Percentiles rank a stretch among this genome's conserved stretches.
These are phyloP conservation scores for Synergus laeviventris DNA, from an alignment of 2,888 invertebrate species.

Conservation along the genomic window DNA sequence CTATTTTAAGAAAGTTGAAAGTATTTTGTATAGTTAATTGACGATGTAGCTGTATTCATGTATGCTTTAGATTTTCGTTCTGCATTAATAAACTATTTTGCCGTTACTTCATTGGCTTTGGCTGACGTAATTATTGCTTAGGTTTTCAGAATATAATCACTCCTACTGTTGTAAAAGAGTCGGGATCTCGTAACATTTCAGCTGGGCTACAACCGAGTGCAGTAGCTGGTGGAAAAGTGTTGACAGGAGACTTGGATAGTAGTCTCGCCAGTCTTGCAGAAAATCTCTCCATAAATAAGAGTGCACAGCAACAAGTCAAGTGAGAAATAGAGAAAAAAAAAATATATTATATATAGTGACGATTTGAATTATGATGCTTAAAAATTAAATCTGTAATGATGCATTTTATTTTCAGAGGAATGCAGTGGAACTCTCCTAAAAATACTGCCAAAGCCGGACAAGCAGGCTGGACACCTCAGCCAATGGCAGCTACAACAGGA, in stretches of 20 bases:
- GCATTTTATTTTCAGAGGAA: conserved; percentile 80
- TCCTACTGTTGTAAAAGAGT: not conserved
- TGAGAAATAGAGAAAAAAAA: conserved; percentile 75
- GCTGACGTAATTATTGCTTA: conserved; percentile 71
- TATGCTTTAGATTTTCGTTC: not conserved
- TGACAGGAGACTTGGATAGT: conserved; percentile 95
- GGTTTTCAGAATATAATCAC: conserved; percentile 77
- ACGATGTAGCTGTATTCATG: not conserved
- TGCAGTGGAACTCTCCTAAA: conserved; percentile 95
- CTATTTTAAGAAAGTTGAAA: not conserved
- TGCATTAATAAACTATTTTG: not conserved
- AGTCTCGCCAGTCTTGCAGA: conserved; percentile 95
- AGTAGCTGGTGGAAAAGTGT: conserved; percentile 81
- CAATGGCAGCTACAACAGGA: conserved; percentile 92
- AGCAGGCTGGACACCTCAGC: conserved; percentile 90
- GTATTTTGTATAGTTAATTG: not conserved
- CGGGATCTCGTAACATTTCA: conserved; percentile 62
- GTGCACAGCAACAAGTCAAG: conserved; percentile 83
- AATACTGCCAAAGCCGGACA: conserved; percentile 87
- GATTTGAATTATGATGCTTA: not conserved
- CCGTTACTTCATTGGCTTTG: conserved; percentile 52
- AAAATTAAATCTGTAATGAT: not conserved
- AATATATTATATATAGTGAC: not conserved
- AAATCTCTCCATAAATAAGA: conserved; percentile 92
- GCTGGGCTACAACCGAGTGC: conserved; percentile 53